These are phyloP conservation scores for Marmota monax DNA, from an alignment of 2,113 vertebrate genomes.

Conservation along the genomic window DNA sequence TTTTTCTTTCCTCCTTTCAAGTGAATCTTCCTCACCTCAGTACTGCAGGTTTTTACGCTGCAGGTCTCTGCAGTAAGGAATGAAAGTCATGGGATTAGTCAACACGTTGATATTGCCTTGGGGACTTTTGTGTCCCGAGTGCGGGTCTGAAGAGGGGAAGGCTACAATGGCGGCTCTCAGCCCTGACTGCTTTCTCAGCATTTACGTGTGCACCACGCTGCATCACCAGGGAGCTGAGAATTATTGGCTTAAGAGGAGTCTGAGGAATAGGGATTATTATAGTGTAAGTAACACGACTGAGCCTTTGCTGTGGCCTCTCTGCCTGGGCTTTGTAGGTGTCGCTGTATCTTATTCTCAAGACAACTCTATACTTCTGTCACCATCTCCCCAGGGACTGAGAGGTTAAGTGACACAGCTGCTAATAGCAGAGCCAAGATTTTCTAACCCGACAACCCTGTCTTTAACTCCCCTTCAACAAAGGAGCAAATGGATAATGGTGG, in stretches of 20 bases:
- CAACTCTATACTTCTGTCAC: background rate
- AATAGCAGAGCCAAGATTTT: background rate
- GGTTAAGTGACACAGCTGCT: background rate
- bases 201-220: rapidly evolving
- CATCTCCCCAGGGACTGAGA: background rate
- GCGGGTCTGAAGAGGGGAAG: background rate
- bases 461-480: background rate
- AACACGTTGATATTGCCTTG: background rate
- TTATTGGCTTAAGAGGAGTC: background rate
- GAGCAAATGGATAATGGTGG: background rate
- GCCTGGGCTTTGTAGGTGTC: background rate
- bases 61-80: background rate
- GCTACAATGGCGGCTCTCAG: background rate
- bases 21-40: background rate
- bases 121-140: background rate
- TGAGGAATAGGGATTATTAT: background rate
- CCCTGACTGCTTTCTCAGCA: rapidly evolving
- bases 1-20: background rate
- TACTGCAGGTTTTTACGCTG: background rate
- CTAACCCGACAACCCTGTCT: background rate
- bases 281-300: background rate
- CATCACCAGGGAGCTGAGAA: background rate
- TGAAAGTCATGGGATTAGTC: background rate
- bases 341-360: background rate
- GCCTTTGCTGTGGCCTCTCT: background rate